A percentile compares a stretch with the other conserved stretches of the same genome.
These are phyloP conservation scores for Herpetotheres cachinnans DNA, from an alignment of 2,113 vertebrate species.

Conservation along the genomic window DNA sequence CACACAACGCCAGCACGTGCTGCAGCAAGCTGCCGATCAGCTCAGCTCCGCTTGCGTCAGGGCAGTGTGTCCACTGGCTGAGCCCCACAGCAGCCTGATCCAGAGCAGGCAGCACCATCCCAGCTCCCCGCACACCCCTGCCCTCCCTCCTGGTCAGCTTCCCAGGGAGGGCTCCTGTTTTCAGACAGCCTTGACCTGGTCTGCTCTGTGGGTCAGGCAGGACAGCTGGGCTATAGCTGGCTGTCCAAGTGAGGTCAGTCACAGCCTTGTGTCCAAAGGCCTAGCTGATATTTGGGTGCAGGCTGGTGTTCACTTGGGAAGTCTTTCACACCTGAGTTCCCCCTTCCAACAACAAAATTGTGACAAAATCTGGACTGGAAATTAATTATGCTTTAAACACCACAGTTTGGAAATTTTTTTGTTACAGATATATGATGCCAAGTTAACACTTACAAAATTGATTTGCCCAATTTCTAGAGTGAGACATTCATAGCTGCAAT, in stretches of 20 bases:
- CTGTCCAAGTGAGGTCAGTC: not conserved
- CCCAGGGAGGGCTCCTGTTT: not conserved
- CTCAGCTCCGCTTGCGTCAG: rapidly evolving
- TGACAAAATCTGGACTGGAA: not conserved
- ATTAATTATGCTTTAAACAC: not conserved
- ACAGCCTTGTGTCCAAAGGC: not conserved
- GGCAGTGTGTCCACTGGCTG: rapidly evolving
- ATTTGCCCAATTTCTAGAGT: not conserved
- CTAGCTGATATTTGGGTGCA: not conserved
- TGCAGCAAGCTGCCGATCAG: not conserved
- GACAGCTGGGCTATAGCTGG: not conserved
- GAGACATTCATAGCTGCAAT: not conserved
- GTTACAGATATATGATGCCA: not conserved
- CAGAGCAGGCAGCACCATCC: not conserved
- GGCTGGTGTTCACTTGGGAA: not conserved
- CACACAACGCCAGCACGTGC: rapidly evolving
- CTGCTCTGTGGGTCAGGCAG: not conserved
- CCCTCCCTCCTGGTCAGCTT: not conserved
- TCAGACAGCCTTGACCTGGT: not conserved
- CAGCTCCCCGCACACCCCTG: not conserved
- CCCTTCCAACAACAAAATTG: not conserved
- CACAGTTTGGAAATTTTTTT: not conserved
- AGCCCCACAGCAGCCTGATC: not conserved
- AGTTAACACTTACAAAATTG: not conserved
- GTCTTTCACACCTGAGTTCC: not conserved